Percentiles rank a stretch among this genome's conserved stretches.
Evolutionary conservation across 35 echinoderm and acorn worm genomes (phyloP).

Genomic region (Patiria miniata): DNA sequence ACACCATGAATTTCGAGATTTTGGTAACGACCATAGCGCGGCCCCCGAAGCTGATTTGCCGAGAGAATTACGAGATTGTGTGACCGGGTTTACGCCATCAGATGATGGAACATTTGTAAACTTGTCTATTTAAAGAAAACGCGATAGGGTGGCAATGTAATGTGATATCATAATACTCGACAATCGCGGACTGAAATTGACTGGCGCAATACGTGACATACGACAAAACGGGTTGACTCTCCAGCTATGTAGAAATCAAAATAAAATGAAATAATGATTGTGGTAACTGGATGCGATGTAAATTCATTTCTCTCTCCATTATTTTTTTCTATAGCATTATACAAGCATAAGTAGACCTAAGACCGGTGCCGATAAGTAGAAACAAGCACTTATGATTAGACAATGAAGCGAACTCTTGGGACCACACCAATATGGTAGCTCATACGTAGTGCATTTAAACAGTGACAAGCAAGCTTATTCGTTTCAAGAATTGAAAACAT

Average conservation of each 20-base stretch:
- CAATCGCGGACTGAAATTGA: background rate
- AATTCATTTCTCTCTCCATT: background rate
- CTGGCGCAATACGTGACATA: background rate
- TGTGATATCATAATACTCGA: background rate
- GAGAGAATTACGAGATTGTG: slow-evolving; percentile 1
- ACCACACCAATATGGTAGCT: no score
- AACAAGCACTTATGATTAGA: background rate
- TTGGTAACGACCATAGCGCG: background rate
- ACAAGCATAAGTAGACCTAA: background rate
- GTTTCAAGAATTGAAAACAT: no score
- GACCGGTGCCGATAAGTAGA: background rate
- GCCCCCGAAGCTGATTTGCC: background rate
- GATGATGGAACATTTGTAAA: slow-evolving; percentile 23
- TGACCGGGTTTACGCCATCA: background rate
- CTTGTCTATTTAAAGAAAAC: slow-evolving; percentile 19
- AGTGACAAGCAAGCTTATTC: no score
- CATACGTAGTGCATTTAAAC: no score
- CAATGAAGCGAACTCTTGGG: background rate
- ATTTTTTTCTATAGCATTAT: background rate
- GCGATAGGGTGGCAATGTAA: background rate
- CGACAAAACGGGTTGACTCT: background rate
- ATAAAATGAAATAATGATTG: background rate
- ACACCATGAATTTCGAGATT: background rate
- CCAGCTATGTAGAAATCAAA: background rate
- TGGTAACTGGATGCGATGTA: background rate